Conservation (phyloP, 2,797 vertebrate species). For the Octomys mimax region DNA sequence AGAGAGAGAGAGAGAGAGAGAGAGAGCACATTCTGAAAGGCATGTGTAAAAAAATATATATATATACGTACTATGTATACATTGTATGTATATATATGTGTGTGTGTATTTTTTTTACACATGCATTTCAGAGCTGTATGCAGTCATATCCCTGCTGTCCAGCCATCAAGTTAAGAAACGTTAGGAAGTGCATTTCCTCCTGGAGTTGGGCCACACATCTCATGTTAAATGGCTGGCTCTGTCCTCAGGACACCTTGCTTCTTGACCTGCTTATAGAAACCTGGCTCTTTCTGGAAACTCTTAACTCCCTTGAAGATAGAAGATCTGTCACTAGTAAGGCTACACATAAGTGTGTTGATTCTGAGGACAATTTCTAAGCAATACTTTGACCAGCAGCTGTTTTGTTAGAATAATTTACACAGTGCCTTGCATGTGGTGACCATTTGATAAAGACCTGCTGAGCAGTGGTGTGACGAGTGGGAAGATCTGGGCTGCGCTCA, state of each 20-base stretch:
- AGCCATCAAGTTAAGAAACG: not conserved
- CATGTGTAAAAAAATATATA: too few relatives aligned
- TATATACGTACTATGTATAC: too few relatives aligned
- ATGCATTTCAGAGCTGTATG: not conserved
- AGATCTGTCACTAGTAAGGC: not conserved
- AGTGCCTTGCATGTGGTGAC: not conserved
- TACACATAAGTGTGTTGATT: not conserved
- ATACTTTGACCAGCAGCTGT: not conserved
- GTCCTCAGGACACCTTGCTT: not conserved
- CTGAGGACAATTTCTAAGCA: constrained; percentile 27
- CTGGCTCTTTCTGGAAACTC: constrained; percentile 30
- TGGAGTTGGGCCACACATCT: rapidly evolving
- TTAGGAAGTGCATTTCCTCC: not conserved
- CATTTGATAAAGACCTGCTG: constrained; percentile 2
- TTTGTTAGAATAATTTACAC: not conserved
- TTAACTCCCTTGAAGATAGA: not conserved
- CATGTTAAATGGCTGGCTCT: not conserved
- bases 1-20: too few relatives aligned
- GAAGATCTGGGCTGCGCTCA: not conserved
- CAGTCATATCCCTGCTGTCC: not conserved
- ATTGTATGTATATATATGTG: too few relatives aligned
- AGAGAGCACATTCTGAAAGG: too few relatives aligned
- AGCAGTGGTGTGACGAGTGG: not conserved
- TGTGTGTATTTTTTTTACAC: too few relatives aligned
- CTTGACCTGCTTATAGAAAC: not conserved